Evolutionary conservation across 1,140 invertebrate species (phyloP).

Genomic region (Rhagoletis zephyria): DNA sequence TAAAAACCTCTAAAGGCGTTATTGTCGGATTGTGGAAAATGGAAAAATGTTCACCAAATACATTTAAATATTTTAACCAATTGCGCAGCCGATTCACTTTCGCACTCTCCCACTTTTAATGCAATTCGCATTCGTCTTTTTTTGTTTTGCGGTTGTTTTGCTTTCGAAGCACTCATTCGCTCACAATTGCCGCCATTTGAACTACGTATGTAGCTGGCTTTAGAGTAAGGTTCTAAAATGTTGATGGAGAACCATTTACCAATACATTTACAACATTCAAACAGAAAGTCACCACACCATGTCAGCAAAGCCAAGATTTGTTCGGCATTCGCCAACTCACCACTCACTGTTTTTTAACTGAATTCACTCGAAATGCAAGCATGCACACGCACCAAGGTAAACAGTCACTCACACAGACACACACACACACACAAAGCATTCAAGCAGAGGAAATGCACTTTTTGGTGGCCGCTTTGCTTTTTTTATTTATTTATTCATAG

Average conservation of each 20-base stretch:
- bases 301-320: neutral
- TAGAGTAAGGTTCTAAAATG: neutral
- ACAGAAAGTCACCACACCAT: too few species aligned
- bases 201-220: too few species aligned
- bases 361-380: neutral
- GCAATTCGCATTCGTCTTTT: neutral
- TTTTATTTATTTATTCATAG: neutral
- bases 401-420: neutral
- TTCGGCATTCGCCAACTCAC: neutral
- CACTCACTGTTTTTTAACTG: neutral
- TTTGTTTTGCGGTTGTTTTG: too few species aligned
- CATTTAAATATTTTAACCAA: neutral
- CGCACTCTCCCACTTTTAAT: neutral
- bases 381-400: neutral
- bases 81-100: conserved; percentile 28
- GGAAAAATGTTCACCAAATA: neutral
- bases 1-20: too few species aligned
- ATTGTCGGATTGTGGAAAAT: too few species aligned
- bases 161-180: neutral
- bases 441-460: conserved; percentile 43
- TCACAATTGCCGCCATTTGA: neutral
- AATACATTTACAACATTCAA: neutral
- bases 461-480: neutral
- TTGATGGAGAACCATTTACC: neutral
- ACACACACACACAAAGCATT: neutral